These are phyloP conservation scores for Anoplopoma fimbria DNA, from an alignment of 2,113 vertebrate species.

Conservation along the genomic window DNA sequence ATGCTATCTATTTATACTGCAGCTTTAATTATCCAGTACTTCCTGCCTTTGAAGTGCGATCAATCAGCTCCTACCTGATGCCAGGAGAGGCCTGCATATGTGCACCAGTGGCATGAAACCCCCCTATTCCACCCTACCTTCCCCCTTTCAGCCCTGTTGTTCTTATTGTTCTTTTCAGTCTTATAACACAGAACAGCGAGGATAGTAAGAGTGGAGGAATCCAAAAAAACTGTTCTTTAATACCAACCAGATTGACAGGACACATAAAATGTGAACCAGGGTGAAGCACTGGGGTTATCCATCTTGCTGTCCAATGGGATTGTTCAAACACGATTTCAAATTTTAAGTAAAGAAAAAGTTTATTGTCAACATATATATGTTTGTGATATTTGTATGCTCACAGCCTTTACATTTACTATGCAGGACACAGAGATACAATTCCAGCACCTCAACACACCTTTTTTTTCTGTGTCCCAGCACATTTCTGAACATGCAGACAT, in stretches of 20 bases:
- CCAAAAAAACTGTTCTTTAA: neutral
- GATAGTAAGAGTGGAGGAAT: neutral
- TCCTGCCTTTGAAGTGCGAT: constrained; percentile 81
- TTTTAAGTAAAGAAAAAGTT: neutral
- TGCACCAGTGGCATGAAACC: constrained; percentile 51
- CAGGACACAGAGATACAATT: neutral
- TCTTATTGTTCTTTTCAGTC: constrained; percentile 51
- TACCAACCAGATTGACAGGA: constrained; percentile 32
- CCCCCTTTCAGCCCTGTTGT: constrained; percentile 33
- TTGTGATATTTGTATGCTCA: no score
- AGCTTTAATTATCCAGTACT: constrained; percentile 76
- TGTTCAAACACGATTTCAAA: neutral
- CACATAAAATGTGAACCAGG: neutral
- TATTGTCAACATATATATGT: no score
- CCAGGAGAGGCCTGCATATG: constrained; percentile 69
- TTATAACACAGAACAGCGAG: constrained; percentile 10
- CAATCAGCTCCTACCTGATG: constrained; percentile 80
- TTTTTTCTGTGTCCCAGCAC: constrained; percentile 21
- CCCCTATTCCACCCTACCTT: constrained; percentile 14
- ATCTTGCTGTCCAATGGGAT: neutral
- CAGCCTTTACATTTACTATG: no score
- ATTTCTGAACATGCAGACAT: constrained; percentile 60
- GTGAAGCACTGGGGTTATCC: neutral
- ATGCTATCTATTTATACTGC: constrained; percentile 77
- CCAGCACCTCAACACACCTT: constrained; percentile 7